Conservation (phyloP, 2,797 vertebrate species). For the Leptodactylus fallax region DNA sequence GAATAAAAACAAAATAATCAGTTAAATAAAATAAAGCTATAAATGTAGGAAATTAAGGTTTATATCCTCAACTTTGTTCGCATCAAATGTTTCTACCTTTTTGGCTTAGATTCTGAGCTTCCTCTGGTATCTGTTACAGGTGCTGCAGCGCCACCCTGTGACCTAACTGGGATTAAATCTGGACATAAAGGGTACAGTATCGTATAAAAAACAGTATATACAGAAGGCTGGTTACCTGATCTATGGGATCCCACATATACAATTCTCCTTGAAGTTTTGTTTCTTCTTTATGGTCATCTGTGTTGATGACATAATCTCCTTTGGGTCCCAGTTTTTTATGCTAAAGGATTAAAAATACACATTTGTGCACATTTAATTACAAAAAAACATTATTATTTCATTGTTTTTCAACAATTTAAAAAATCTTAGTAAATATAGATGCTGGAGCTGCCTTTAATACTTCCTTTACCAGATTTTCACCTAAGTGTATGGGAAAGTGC, state of each 20-base stretch:
- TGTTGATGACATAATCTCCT: slow-evolving; percentile 75
- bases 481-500: too few species aligned
- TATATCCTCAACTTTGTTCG: background rate
- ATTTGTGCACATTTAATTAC: background rate
- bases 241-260: slow-evolving; percentile 94
- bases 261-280: slow-evolving; percentile 89
- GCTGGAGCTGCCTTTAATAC: too few species aligned
- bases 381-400: background rate
- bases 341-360: slow-evolving; percentile 69
- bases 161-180: background rate
- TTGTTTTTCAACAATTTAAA: background rate
- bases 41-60: background rate
- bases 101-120: too few species aligned
- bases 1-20: background rate
- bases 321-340: slow-evolving; percentile 92
- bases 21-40: background rate
- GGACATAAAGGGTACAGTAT: background rate
- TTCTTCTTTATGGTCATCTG: slow-evolving; percentile 84
- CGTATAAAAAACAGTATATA: background rate
- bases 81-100: too few species aligned
- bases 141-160: slow-evolving; percentile 11
- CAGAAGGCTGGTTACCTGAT: slow-evolving; percentile 80
- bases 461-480: too few species aligned
- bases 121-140: background rate
- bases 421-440: too few species aligned